phyloP scores from a whole-genome alignment of 2,113 vertebrate genomes.

The Manacus vitellinus region DNA sequence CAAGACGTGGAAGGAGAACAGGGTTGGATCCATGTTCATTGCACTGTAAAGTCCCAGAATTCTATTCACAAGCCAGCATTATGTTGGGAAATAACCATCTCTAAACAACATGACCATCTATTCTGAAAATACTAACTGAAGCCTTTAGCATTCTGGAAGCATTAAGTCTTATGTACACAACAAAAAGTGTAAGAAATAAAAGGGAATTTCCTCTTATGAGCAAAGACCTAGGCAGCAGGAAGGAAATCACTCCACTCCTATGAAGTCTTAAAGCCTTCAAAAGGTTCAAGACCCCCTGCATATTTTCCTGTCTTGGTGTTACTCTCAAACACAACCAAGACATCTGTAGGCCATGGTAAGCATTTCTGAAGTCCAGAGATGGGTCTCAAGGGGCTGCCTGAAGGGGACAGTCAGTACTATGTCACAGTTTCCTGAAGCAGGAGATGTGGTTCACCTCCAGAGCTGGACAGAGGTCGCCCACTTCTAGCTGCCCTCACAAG shows the following conservation, averaged over 20 bases:
- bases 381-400: neutral
- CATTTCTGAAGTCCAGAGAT: neutral
- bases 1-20: neutral
- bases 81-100: neutral
- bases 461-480: neutral
- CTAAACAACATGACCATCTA: neutral
- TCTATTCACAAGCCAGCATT: neutral
- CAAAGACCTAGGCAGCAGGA: neutral
- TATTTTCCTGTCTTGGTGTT: rapidly evolving
- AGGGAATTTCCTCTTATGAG: neutral
- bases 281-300: neutral
- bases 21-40: neutral
- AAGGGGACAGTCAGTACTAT: neutral
- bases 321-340: neutral
- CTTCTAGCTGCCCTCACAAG: neutral
- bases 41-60: neutral
- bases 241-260: neutral
- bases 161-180: neutral
- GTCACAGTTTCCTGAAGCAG: neutral
- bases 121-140: neutral
- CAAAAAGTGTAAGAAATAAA: neutral
- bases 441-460: neutral
- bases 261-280: neutral
- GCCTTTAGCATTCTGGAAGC: neutral
- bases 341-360: neutral